phyloP scores from a whole-genome alignment of 2,888 invertebrate genomes.

The Melipona bicolor region DNA sequence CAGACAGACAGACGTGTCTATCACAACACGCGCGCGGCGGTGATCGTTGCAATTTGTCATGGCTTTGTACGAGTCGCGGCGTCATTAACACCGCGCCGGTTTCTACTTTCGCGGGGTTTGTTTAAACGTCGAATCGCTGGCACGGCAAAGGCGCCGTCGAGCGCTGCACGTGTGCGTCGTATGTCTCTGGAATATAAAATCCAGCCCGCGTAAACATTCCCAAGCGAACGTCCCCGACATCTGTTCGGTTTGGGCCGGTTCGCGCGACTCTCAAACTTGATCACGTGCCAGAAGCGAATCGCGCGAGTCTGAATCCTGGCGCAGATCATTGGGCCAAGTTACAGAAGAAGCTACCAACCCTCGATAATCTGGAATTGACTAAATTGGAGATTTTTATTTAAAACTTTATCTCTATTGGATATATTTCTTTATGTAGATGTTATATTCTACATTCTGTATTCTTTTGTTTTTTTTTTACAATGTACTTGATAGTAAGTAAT shows the following conservation, averaged over 20 bases:
- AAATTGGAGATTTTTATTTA: no score
- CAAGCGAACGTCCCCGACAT: slow-evolving; percentile 66
- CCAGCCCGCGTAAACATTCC: slow-evolving; percentile 68
- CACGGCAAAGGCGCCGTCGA: slow-evolving; percentile 54
- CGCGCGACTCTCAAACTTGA: slow-evolving; percentile 51
- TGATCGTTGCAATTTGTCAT: slow-evolving; percentile 66
- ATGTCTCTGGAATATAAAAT: slow-evolving; percentile 69
- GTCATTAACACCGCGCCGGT: slow-evolving; percentile 56
- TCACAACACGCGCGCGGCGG: slow-evolving; percentile 55
- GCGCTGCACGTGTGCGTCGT: slow-evolving; percentile 67
- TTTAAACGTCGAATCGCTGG: slow-evolving; percentile 68
- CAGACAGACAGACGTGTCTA: slow-evolving; percentile 21
- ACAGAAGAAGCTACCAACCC: no score
- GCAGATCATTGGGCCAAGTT: no score
- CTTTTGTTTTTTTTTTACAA: no score
- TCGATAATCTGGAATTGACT: no score
- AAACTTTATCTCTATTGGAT: no score
- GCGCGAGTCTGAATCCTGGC: neutral
- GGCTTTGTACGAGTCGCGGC: slow-evolving; percentile 56
- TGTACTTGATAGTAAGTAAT: no score
- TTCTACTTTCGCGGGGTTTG: slow-evolving; percentile 62
- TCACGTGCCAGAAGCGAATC: slow-evolving; percentile 63
- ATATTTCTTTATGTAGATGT: no score
- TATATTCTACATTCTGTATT: no score
- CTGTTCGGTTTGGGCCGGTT: slow-evolving; percentile 63